These are phyloP conservation scores for Pogoniulus pusillus DNA, from an alignment of 2,797 vertebrate genomes.

Conservation along the genomic window DNA sequence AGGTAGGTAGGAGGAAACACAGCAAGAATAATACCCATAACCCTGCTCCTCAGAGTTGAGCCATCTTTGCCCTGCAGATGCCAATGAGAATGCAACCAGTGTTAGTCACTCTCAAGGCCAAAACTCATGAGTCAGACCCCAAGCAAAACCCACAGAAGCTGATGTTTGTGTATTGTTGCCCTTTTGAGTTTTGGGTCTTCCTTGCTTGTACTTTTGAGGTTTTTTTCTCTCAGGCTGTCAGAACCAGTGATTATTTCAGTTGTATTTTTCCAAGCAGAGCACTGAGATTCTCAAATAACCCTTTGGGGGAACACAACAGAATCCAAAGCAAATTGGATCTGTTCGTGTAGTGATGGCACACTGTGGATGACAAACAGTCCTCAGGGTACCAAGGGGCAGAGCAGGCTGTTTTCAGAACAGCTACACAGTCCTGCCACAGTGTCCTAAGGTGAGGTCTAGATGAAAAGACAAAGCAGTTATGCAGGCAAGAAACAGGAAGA, in stretches of 20 bases:
- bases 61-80: neutral
- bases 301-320: neutral
- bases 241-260: neutral
- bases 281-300: neutral
- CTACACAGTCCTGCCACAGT: neutral
- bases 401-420: neutral
- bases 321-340: neutral
- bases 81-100: neutral
- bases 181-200: constrained; percentile 35
- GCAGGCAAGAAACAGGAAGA: neutral
- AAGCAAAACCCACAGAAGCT: neutral
- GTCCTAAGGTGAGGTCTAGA: neutral
- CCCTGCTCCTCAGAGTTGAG: neutral
- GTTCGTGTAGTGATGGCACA: neutral
- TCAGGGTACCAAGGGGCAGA: neutral
- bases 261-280: constrained; percentile 27
- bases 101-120: fast-evolving
- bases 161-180: neutral
- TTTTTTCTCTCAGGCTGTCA: constrained; percentile 30
- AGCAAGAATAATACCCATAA: neutral
- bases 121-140: neutral
- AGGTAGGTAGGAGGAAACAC: fast-evolving
- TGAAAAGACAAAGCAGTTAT: neutral
- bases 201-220: constrained; percentile 27
- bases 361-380: neutral